Conservation (phyloP, 2,888 invertebrate species). For the Tetranychus truncatus region DNA sequence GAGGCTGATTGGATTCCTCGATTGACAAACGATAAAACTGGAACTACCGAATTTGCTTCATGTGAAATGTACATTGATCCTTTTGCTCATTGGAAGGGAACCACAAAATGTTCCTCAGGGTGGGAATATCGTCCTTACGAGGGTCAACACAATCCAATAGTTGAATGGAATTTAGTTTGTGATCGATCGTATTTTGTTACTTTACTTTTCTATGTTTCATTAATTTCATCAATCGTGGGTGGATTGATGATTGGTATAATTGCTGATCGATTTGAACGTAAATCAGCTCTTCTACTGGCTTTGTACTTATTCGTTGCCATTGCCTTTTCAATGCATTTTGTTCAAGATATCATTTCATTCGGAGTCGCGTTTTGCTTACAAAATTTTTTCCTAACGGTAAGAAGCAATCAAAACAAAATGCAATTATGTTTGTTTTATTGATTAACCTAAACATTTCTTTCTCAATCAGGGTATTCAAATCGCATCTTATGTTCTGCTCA, state of each 20-base stretch:
- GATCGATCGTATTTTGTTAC: constrained; percentile 23
- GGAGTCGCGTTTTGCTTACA: constrained; percentile 23
- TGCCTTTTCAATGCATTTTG: constrained; percentile 24
- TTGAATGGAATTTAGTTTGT: constrained; percentile 26
- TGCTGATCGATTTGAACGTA: constrained; percentile 25
- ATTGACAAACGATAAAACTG: constrained; percentile 12
- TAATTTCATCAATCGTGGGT: constrained; percentile 23
- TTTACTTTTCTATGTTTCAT: constrained; percentile 22
- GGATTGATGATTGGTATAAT: constrained; percentile 22
- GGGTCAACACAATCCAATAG: constrained; percentile 20
- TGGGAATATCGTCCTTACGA: constrained; percentile 24
- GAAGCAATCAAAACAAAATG: not conserved
- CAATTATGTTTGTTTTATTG: not conserved
- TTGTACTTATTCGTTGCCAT: constrained; percentile 24
- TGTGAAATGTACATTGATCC: constrained; percentile 25
- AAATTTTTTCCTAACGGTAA: constrained; percentile 24
- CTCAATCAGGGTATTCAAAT: constrained; percentile 25
- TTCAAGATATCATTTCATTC: constrained; percentile 23
- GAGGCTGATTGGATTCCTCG: constrained; percentile 22
- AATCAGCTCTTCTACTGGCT: constrained; percentile 20
- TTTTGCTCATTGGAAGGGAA: constrained; percentile 25
- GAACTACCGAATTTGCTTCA: constrained; percentile 19
- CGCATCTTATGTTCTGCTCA: constrained; percentile 23
- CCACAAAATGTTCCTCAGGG: constrained; percentile 23
- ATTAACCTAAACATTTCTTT: not conserved